phyloP scores from a whole-genome alignment of 2,888 invertebrate species.

The Amphipyra berbera region DNA sequence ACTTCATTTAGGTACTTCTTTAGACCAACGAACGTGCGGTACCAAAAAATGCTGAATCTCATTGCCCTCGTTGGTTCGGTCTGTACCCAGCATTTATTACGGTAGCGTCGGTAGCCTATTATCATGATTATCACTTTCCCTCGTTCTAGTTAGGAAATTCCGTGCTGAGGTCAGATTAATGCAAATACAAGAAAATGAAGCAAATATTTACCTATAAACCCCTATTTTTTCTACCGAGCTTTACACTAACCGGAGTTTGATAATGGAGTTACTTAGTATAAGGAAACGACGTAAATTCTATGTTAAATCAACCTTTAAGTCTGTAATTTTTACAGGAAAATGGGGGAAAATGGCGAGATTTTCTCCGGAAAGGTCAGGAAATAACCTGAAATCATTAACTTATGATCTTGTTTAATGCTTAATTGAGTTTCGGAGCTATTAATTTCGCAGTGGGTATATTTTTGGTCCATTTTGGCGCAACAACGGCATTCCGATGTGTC shows the following conservation, averaged over 20 bases:
- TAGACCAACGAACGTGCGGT: background rate
- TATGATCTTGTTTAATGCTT: constrained; percentile 37
- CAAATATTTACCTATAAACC: constrained; percentile 43
- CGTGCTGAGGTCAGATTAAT: constrained; percentile 29
- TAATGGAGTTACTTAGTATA: constrained; percentile 49
- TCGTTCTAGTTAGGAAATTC: constrained; percentile 9
- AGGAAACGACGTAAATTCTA: constrained; percentile 29
- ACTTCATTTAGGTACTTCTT: too few relatives aligned
- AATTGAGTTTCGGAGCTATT: constrained; percentile 55
- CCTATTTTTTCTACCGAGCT: constrained; percentile 20
- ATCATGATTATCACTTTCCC: constrained; percentile 26
- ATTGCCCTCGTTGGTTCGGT: background rate
- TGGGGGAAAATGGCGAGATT: constrained; percentile 4
- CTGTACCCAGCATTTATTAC: constrained; percentile 19
- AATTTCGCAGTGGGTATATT: constrained; percentile 51
- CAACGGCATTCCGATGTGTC: constrained; percentile 60
- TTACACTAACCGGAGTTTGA: constrained; percentile 39
- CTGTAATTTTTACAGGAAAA: constrained; percentile 27
- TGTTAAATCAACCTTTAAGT: constrained; percentile 11
- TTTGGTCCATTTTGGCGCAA: constrained; percentile 52
- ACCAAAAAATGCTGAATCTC: background rate
- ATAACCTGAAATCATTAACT: constrained; percentile 25
- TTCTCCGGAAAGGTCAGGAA: constrained; percentile 16
- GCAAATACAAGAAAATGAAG: constrained; percentile 45
- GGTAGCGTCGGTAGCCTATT: constrained; percentile 15